phyloP scores from a whole-genome alignment of 2,888 invertebrate species.

The Eupelmus urozonus region DNA sequence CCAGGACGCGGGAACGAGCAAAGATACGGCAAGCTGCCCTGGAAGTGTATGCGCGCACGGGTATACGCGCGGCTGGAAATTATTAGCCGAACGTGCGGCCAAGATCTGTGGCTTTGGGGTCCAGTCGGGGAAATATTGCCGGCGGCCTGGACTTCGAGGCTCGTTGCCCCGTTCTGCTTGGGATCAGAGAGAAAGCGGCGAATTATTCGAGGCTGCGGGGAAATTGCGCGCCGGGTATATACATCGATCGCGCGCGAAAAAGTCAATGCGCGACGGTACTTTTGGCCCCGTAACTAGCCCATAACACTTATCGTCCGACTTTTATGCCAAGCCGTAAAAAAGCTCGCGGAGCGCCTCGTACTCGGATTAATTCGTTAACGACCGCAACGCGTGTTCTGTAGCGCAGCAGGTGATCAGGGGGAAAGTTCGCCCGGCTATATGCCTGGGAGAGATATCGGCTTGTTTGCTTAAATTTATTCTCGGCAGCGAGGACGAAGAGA shows the following conservation, averaged over 20 bases:
- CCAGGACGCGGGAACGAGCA: not conserved
- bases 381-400: no score
- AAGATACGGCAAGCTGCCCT: not conserved
- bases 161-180: constrained; percentile 10
- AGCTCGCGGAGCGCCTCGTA: not conserved
- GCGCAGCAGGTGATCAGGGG: no score
- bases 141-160: not conserved
- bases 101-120: not conserved
- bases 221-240: no score
- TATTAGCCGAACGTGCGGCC: not conserved
- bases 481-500: no score
- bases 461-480: no score
- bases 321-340: not conserved
- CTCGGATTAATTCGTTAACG: constrained; percentile 22
- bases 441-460: no score
- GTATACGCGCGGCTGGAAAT: not conserved
- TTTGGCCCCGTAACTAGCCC: not conserved
- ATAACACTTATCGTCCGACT: not conserved
- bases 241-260: constrained; percentile 1
- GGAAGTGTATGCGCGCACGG: not conserved
- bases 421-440: no score
- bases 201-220: constrained; percentile 5
- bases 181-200: not conserved
- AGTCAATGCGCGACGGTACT: not conserved
- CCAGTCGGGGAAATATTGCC: not conserved